Evolutionary conservation across 1,140 invertebrate genomes (phyloP).

Genomic region (Chelonus insularis): DNA sequence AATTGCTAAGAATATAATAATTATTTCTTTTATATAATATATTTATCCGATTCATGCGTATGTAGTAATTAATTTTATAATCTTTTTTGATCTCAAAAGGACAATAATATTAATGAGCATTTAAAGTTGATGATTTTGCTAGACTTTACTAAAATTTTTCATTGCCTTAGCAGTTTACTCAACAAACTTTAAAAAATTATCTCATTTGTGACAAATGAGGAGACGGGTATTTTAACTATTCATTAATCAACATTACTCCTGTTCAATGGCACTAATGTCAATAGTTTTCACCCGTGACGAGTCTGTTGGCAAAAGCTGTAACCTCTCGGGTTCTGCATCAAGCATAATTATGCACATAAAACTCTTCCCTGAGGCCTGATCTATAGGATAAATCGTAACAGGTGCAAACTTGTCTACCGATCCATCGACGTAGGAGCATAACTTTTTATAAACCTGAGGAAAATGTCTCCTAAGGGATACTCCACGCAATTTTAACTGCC

Average conservation of each 20-base stretch:
- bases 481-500: conserved; percentile 75
- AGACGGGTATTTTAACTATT: background rate
- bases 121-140: background rate
- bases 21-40: background rate
- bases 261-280: conserved; percentile 63
- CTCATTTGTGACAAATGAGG: background rate
- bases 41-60: background rate
- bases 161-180: background rate
- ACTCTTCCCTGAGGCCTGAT: conserved; percentile 75
- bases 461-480: conserved; percentile 80
- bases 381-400: conserved; percentile 83
- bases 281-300: conserved; percentile 68
- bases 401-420: conserved; percentile 81
- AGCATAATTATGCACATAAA: conserved; percentile 94
- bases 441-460: conserved; percentile 80
- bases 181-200: background rate
- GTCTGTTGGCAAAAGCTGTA: conserved; percentile 67
- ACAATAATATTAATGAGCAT: background rate
- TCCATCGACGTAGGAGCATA: conserved; percentile 81
- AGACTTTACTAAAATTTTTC: background rate
- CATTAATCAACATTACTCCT: conserved; percentile 38
- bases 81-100: background rate
- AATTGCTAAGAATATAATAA: background rate
- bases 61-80: background rate
- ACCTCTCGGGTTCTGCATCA: conserved; percentile 71